Conservation (phyloP, 2,113 vertebrate species). For the Phycodurus eques region DNA sequence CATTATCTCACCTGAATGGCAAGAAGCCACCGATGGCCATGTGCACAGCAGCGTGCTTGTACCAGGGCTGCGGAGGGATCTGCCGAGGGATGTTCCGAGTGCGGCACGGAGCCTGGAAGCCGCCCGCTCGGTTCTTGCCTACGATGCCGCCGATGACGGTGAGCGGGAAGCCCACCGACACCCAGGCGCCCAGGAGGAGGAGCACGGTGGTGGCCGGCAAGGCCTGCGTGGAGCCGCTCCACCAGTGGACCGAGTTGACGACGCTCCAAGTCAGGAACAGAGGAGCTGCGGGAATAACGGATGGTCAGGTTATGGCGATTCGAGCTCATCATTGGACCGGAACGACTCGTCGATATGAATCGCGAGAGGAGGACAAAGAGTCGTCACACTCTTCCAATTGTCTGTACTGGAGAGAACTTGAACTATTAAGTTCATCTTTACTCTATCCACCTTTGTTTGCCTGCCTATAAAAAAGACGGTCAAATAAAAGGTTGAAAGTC, state of each 20-base stretch:
- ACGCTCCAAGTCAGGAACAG: slow-evolving; percentile 91
- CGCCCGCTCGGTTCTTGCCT: slow-evolving; percentile 84
- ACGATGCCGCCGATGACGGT: slow-evolving; percentile 90
- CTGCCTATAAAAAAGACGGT: too few relatives aligned
- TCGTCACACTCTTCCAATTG: too few relatives aligned
- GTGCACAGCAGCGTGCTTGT: slow-evolving; percentile 84
- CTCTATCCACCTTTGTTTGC: too few relatives aligned
- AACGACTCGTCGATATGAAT: too few relatives aligned
- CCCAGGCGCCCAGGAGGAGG: slow-evolving; percentile 84
- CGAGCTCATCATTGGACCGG: too few relatives aligned
- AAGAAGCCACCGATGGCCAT: slow-evolving; percentile 92
- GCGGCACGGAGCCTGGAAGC: slow-evolving; percentile 87
- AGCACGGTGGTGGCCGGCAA: slow-evolving; percentile 86
- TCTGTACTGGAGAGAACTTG: too few relatives aligned
- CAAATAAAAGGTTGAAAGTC: too few relatives aligned
- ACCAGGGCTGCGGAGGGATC: slow-evolving; percentile 90
- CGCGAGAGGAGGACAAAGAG: too few relatives aligned
- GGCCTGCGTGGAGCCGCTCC: slow-evolving; percentile 88
- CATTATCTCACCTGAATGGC: slow-evolving; percentile 82
- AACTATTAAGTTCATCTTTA: too few relatives aligned
- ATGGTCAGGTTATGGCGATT: neutral
- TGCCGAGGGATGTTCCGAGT: slow-evolving; percentile 89
- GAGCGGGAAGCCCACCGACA: slow-evolving; percentile 88
- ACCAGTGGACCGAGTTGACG: slow-evolving; percentile 90
- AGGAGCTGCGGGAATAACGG: slow-evolving; percentile 71